Evolutionary conservation across 1,140 invertebrate species (phyloP), one percentile per base, ranked within the genome.

Genomic region (Papilio polyxenes): DNA sequence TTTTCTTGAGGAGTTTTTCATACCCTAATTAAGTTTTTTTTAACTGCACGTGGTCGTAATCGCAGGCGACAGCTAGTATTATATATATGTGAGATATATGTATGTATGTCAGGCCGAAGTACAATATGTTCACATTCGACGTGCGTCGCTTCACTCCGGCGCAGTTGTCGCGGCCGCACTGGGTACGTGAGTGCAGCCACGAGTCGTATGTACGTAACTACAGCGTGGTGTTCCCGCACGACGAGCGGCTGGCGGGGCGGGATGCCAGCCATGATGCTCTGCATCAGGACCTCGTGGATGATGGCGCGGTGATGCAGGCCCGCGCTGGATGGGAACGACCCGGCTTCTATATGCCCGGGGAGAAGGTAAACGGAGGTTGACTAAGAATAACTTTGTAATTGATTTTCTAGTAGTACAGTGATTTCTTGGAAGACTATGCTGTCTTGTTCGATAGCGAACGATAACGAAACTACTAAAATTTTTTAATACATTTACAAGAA

Each of bases 151-250:
- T 98, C 90, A 96, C 96, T 2, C 95, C 96, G 7, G 95, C 96
- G 13, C 96, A 98, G 88, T 95, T 96, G 76, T 95, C 94, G 1
- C 96, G 97, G 83, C 94, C 93, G 7, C 92, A 96, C 78, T 99
- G 98, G 98, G 95, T 96, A 17, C 95, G 95, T 31, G 97, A 98
- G 89, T 96, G 97, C 82, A 97, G 96, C 81, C 97, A 98, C 87
- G 98, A 99, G 91, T 96, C 97, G 20, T 99, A 98, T 87, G 97
- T 96, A 0, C 97, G 97, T 86, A 98, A 98, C 92, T 99, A 98
- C 88, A 96, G 95, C 83, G 97, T 98, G 85, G 96, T 97, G 3
- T 98, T 97, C 90, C 97, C 97, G 0, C 95, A 98, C 85, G 98
- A 98, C 92, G 97, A 98, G 89, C 96, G 96, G n/a, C 89, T 98